Base-by-base conservation (phyloP, 2,113 vertebrate species). In the Trematomus loennbergii region DNA sequence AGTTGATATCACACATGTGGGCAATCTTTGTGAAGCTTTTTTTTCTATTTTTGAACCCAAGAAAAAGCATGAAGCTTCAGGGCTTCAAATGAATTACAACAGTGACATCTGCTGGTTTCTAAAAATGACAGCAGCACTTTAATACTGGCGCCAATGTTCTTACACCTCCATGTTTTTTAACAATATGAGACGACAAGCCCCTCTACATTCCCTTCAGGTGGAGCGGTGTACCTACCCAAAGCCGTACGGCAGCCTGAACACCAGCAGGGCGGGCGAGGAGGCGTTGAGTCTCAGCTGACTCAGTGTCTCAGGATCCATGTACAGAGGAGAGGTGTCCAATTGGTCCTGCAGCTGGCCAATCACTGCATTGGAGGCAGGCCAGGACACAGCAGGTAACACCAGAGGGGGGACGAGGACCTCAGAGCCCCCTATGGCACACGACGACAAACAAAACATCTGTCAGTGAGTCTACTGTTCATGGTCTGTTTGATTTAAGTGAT, bases 261-360 rank as follows among this genome's bases (percentile, higher is more conserved):
- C 94, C 70, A 98, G 93, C 93, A 98, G 81, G 1, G 96, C 94
- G 0, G 96, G 92, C 0, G 96, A 93, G 62, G 95, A 97, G 43
- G 95, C 94, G 4, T 97, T 97, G 57, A 98, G 96, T 6, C 95
- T 94, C 57, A 98, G 94, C 78, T 97, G 96, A 46, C 94, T 91
- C 4, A 98, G 91, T 0, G 96, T 96, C n/a, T 96, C 94, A 1
- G 95, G 93, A 75, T 97, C 96, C 92, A 98, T 95, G 16, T 97
- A 97, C 29, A 98, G 94, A 18, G 97, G 96, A 17, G 96, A 95
- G 3, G 95, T 95, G 12, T 95, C 94, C 0, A 97, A 82, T 17
- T 96, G 95, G 74, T 96, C 96, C 90, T 97, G 96, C 53, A 98
- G 93, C 69, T 96, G 94, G 2, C 94, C 93, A 20, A 96, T 95